phyloP scores from a whole-genome alignment of 92 coral and sea anemone species.

The Umimayanthus chanpuru region DNA sequence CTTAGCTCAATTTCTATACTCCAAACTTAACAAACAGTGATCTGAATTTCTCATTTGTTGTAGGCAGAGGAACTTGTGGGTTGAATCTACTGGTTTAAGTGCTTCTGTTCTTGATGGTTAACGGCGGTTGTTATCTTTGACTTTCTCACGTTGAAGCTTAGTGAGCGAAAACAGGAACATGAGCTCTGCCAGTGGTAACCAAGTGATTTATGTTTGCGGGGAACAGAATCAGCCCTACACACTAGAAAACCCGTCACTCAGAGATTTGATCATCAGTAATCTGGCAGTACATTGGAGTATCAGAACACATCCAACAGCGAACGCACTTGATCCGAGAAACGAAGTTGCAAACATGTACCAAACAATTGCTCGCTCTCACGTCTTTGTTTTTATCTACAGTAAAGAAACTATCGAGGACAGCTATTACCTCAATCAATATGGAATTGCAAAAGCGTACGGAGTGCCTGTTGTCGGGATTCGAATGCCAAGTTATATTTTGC shows the following conservation, averaged over 20 bases:
- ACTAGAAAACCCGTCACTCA: slow-evolving; percentile 44
- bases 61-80: neutral
- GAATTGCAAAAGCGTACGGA: slow-evolving; percentile 90
- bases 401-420: slow-evolving; percentile 84
- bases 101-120: neutral
- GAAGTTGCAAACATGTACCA: slow-evolving; percentile 69
- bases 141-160: neutral
- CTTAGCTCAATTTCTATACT: neutral
- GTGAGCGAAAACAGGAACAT: neutral
- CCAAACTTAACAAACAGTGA: neutral
- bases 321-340: slow-evolving; percentile 63
- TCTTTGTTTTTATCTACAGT: slow-evolving; percentile 86
- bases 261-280: slow-evolving; percentile 52
- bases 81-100: neutral
- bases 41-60: neutral
- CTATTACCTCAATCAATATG: slow-evolving; percentile 89
- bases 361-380: slow-evolving; percentile 77
- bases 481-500: slow-evolving; percentile 88
- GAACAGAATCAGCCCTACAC: slow-evolving; percentile 52
- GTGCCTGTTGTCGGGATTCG: slow-evolving; percentile 89
- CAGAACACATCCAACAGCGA: slow-evolving; percentile 74
- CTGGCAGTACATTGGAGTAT: slow-evolving; percentile 56
- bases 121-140: neutral
- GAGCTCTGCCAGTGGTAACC: slow-evolving; percentile 9
- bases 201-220: slow-evolving; percentile 61